A percentile compares a stretch with the other conserved stretches of the same genome.
Evolutionary conservation across 1,140 invertebrate species (phyloP).

Genomic region (Amyelois transitella): DNA sequence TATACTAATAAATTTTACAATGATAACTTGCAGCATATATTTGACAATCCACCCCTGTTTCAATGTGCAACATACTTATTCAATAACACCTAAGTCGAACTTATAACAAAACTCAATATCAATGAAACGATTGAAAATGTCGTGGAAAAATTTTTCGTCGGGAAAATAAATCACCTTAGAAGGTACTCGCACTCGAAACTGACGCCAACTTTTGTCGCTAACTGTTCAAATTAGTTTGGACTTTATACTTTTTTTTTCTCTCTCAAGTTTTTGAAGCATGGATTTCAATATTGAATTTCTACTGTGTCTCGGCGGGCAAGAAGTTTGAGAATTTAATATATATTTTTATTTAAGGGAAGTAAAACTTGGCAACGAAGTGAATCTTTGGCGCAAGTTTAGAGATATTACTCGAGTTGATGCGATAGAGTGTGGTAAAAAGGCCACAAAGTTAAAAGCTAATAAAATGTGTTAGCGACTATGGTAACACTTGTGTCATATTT

Average conservation of each 20-base stretch:
- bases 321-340: constrained; percentile 13
- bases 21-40: no score
- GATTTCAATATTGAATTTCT: constrained; percentile 66
- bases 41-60: no score
- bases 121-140: constrained; percentile 50
- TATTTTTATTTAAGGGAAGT: constrained; percentile 9
- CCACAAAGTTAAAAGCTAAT: constrained; percentile 19
- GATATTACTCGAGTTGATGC: constrained; percentile 4
- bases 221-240: constrained; percentile 53
- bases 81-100: constrained; percentile 42
- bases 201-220: constrained; percentile 49
- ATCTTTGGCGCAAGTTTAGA: not conserved
- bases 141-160: constrained; percentile 46
- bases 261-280: constrained; percentile 55
- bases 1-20: no score
- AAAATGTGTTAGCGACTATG: constrained; percentile 16
- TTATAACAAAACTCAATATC: constrained; percentile 63
- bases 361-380: not conserved
- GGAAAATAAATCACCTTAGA: constrained; percentile 63
- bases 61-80: constrained; percentile 27
- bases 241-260: constrained; percentile 37
- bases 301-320: constrained; percentile 31
- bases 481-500: constrained; percentile 1
- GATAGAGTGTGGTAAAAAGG: constrained; percentile 1
- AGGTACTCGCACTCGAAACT: constrained; percentile 52